Evolutionary conservation across 1,140 invertebrate genomes (phyloP).

Genomic region (Drosophila nasuta): DNA sequence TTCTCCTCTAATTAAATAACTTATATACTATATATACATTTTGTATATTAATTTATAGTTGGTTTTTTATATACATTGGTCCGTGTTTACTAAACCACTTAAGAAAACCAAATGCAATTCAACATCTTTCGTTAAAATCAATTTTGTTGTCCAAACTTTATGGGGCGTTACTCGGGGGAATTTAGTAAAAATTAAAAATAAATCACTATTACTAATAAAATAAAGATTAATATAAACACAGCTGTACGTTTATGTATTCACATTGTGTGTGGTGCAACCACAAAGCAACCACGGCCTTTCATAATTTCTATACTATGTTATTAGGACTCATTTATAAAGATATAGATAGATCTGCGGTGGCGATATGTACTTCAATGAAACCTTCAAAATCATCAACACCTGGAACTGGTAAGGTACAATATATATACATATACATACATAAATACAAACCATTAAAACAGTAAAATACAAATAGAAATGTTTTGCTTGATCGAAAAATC

Average conservation of each 20-base stretch:
- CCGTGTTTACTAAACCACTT: slow-evolving; percentile 26
- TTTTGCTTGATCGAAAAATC: neutral
- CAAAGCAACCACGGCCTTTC: too few relatives aligned
- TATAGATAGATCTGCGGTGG: too few relatives aligned
- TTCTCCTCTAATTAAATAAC: slow-evolving; percentile 38
- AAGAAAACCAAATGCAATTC: slow-evolving; percentile 34
- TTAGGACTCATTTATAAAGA: too few relatives aligned
- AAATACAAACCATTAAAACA: neutral
- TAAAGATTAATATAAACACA: slow-evolving; percentile 19
- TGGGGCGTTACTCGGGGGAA: slow-evolving; percentile 36
- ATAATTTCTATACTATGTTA: too few relatives aligned
- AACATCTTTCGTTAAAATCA: slow-evolving; percentile 45
- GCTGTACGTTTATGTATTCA: neutral
- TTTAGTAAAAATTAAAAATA: slow-evolving; percentile 49
- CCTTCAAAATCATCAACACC: neutral
- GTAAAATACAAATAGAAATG: neutral
- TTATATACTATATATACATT: slow-evolving; percentile 9
- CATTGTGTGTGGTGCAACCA: neutral
- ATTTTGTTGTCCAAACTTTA: slow-evolving; percentile 36
- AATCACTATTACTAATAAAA: slow-evolving; percentile 68
- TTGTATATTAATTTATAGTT: slow-evolving; percentile 25
- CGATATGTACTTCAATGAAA: neutral
- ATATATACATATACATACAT: too few relatives aligned
- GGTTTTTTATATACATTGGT: neutral
- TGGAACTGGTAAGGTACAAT: neutral